Evolutionary conservation across 2,113 vertebrate genomes (phyloP).

Genomic region (Scopus umbretta): DNA sequence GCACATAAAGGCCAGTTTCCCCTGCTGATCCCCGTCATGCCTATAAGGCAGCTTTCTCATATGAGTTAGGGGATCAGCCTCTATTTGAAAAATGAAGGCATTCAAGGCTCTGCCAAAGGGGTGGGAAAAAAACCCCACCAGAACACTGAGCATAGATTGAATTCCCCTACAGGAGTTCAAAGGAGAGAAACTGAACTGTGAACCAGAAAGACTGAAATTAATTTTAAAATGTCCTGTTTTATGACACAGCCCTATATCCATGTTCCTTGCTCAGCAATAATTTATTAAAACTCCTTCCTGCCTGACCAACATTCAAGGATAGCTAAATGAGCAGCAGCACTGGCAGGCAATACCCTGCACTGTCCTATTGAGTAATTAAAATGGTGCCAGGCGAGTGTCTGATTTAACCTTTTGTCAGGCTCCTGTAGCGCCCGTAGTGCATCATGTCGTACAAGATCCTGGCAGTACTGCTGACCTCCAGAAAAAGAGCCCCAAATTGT

Average conservation of each 20-base stretch:
- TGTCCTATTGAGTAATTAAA: neutral
- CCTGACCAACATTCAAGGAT: neutral
- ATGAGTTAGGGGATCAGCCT: neutral
- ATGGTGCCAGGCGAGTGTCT: neutral
- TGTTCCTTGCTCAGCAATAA: neutral
- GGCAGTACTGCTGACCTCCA: slow-evolving; percentile 13
- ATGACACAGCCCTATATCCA: neutral
- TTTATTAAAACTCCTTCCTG: neutral
- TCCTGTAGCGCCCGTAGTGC: neutral
- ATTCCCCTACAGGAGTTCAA: neutral
- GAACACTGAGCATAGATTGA: neutral
- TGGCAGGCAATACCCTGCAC: neutral
- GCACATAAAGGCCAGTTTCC: neutral
- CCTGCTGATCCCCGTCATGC: neutral
- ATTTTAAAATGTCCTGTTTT: neutral
- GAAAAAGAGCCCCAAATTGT: neutral
- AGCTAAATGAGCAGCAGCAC: neutral
- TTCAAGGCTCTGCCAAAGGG: neutral
- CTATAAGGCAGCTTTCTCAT: neutral
- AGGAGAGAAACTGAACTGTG: slow-evolving; percentile 21
- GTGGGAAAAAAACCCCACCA: neutral
- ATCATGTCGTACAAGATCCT: neutral
- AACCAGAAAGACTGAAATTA: neutral
- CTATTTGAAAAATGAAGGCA: slow-evolving; percentile 40
- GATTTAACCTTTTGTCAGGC: slow-evolving; percentile 49